Percentiles rank a stretch among this genome's conserved stretches.
phyloP scores from a whole-genome alignment of 2,113 vertebrate genomes.

The Thalassoma bifasciatum region DNA sequence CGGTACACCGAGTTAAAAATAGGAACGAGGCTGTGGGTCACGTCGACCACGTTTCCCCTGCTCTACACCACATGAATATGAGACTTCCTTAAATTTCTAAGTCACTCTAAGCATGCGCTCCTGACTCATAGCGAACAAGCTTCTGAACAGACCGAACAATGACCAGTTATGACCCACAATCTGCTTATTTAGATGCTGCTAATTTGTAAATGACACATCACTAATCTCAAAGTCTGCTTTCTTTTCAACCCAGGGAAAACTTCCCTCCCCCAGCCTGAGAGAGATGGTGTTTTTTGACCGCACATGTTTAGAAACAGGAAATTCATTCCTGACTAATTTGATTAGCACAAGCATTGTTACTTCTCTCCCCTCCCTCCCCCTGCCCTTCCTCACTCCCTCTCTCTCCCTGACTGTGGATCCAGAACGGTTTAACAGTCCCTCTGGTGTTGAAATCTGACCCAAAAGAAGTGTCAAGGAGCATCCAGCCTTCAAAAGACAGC shows the following conservation, averaged over 20 bases:
- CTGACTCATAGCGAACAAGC: constrained; percentile 34
- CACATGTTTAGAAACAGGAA: constrained; percentile 77
- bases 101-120: constrained; percentile 45
- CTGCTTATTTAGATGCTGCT: constrained; percentile 29
- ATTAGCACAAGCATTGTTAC: constrained; percentile 79
- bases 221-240: constrained; percentile 29
- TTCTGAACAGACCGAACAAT: constrained; percentile 46
- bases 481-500: constrained; percentile 83
- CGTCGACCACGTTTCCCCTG: constrained; percentile 40
- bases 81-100: constrained; percentile 54
- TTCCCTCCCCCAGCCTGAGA: constrained; percentile 35
- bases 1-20: constrained; percentile 47
- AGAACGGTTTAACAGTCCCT: constrained; percentile 88
- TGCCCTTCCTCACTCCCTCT: constrained; percentile 38
- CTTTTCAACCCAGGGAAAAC: constrained; percentile 32
- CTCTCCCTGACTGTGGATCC: constrained; percentile 28
- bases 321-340: constrained; percentile 79
- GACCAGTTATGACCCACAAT: constrained; percentile 26
- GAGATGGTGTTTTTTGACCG: constrained; percentile 41
- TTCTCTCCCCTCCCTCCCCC: constrained; percentile 22
- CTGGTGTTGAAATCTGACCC: constrained; percentile 89
- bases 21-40: constrained; percentile 46
- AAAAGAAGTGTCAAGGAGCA: constrained; percentile 85
- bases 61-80: constrained; percentile 40
- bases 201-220: constrained; percentile 53